A percentile compares a stretch with the other conserved stretches of the same genome.
Evolutionary conservation across 2,113 vertebrate species (phyloP).

Genomic region (Aramus guarauna): DNA sequence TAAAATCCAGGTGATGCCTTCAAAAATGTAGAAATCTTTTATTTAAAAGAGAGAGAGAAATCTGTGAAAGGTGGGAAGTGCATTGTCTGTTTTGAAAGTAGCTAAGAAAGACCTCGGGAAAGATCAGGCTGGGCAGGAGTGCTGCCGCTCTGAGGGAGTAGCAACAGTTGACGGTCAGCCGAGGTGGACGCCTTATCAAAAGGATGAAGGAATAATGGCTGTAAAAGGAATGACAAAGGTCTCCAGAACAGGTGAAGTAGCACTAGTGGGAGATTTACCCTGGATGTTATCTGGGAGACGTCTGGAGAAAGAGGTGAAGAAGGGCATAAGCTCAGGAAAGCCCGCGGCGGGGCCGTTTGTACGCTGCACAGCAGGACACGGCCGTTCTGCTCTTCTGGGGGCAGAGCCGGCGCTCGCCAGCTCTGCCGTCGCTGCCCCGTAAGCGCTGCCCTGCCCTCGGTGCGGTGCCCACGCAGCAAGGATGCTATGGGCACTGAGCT

Average conservation of each 20-base stretch:
- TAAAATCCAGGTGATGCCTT: neutral
- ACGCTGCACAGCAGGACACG: neutral
- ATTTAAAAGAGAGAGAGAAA: neutral
- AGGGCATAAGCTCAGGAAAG: neutral
- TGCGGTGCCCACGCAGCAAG: neutral
- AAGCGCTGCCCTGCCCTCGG: fast-evolving
- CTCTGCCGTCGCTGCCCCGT: neutral
- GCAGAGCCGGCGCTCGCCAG: fast-evolving
- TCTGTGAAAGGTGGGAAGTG: neutral
- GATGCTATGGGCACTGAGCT: fast-evolving
- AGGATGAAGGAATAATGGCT: neutral
- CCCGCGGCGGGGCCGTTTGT: fast-evolving
- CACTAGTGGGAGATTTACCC: neutral
- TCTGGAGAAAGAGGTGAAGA: neutral
- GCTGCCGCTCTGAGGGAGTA: neutral
- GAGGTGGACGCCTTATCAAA: neutral
- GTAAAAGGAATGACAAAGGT: neutral
- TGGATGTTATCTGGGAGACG: neutral
- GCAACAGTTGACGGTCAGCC: neutral
- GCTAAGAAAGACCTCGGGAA: neutral
- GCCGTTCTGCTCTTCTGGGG: neutral
- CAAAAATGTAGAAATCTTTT: neutral
- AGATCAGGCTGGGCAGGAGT: neutral
- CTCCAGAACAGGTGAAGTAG: neutral
- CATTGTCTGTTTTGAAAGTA: constrained; percentile 7